phyloP scores from a whole-genome alignment of 64 coral and sea anemone genomes.

The Montipora foliosa region DNA sequence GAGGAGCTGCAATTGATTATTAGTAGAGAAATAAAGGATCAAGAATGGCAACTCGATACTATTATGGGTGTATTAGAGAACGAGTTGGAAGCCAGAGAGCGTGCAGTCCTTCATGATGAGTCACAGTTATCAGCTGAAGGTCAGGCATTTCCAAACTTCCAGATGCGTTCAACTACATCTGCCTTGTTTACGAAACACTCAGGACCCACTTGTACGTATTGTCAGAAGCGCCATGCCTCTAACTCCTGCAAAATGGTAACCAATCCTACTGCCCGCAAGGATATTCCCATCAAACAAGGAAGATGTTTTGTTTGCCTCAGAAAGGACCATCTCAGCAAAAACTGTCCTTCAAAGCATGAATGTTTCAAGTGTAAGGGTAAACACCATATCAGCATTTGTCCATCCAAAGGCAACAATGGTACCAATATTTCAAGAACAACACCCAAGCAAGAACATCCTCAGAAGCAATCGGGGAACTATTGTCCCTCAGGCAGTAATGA shows the following conservation, averaged over 20 bases:
- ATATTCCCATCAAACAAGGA: constrained; percentile 28
- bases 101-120: neutral
- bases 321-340: constrained; percentile 24
- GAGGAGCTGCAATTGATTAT: constrained; percentile 12
- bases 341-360: constrained; percentile 47
- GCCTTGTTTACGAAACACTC: neutral
- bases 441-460: neutral
- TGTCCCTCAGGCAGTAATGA: neutral
- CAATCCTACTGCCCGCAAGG: constrained; percentile 20
- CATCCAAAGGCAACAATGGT: neutral
- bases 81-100: constrained; percentile 28
- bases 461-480: neutral
- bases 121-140: neutral
- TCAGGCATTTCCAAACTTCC: neutral
- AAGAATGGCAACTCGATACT: neutral
- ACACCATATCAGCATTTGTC: constrained; percentile 57
- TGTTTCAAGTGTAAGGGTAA: constrained; percentile 48
- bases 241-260: constrained; percentile 18
- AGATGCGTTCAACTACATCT: neutral
- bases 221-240: neutral
- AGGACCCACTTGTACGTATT: neutral
- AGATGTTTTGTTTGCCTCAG: constrained; percentile 61
- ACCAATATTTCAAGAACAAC: neutral
- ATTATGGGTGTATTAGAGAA: neutral
- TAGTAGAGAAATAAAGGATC: constrained; percentile 13